phyloP scores from a whole-genome alignment of 92 coral and sea anemone genomes.

The Phenganax stokvisi region DNA sequence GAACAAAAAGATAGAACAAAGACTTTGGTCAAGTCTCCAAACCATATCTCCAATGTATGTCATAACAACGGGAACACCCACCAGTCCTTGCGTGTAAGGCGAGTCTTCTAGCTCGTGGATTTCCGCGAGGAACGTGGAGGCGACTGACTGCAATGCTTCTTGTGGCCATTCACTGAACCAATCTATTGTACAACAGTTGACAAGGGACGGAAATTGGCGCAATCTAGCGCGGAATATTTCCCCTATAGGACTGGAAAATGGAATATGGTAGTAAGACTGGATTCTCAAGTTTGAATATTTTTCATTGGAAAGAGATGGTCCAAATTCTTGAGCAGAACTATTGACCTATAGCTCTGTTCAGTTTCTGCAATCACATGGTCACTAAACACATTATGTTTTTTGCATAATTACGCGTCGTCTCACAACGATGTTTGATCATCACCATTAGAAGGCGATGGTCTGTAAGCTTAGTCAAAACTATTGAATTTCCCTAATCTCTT shows the following conservation, averaged over 20 bases:
- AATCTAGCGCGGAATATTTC: conserved; percentile 97
- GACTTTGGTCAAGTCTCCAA: not conserved
- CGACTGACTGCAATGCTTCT: conserved; percentile 93
- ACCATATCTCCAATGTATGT: too few species aligned
- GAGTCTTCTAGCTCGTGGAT: conserved; percentile 55
- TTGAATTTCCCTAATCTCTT: too few species aligned
- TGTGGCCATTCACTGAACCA: conserved; percentile 99
- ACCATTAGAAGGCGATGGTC: too few species aligned
- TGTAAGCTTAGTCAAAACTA: too few species aligned
- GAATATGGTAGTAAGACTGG: not conserved
- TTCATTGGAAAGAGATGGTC: not conserved
- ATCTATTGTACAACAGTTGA: conserved; percentile 96
- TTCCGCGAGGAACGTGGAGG: conserved; percentile 91
- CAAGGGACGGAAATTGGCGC: conserved; percentile 97
- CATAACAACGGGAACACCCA: too few species aligned
- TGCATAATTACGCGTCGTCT: not conserved
- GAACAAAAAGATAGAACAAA: too few species aligned
- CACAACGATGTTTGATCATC: too few species aligned
- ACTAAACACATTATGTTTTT: not conserved
- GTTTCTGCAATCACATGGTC: not conserved
- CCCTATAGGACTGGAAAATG: conserved; percentile 80
- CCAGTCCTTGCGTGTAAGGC: too few species aligned
- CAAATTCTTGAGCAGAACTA: too few species aligned
- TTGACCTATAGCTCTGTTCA: too few species aligned
- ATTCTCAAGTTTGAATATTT: not conserved